A percentile compares a stretch with the other conserved stretches of the same genome.
Evolutionary conservation across 2,888 invertebrate species (phyloP).

Genomic region (Dione juno): DNA sequence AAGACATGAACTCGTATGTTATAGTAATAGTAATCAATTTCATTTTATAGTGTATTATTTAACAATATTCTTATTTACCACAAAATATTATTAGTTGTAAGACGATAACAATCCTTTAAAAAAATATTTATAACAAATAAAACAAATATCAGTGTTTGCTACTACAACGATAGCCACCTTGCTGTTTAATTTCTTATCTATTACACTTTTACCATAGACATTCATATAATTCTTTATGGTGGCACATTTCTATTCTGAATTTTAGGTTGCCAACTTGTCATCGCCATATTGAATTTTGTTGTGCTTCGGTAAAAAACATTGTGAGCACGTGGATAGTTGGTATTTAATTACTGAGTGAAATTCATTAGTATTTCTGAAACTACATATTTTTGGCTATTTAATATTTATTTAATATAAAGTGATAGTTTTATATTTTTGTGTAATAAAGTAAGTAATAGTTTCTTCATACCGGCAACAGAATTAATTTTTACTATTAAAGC

Average conservation of each 20-base stretch:
- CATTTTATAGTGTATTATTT: too few species aligned
- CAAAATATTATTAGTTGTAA: too few species aligned
- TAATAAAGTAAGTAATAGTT: constrained; percentile 70
- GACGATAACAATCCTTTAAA: too few species aligned
- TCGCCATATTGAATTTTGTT: constrained; percentile 87
- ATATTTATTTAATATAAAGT: constrained; percentile 56
- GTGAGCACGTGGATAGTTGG: constrained; percentile 87
- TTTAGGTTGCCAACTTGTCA: constrained; percentile 59
- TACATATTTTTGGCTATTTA: constrained; percentile 59
- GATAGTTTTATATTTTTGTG: constrained; percentile 58
- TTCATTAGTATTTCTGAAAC: constrained; percentile 69
- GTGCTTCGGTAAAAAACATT: constrained; percentile 85
- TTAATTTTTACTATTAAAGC: constrained; percentile 62
- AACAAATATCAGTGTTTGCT: too few species aligned
- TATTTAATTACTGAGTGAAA: constrained; percentile 68
- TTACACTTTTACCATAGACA: constrained; percentile 2
- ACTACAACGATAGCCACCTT: too few species aligned
- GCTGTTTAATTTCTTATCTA: too few species aligned
- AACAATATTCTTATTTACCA: too few species aligned
- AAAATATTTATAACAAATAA: too few species aligned
- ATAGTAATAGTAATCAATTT: too few species aligned
- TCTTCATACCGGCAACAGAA: constrained; percentile 66
- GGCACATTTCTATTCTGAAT: not conserved
- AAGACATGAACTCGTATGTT: too few species aligned
- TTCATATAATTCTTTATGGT: constrained; percentile 7